phyloP scores from a whole-genome alignment of 1,140 invertebrate species.

The Heliconius eleuchia region DNA sequence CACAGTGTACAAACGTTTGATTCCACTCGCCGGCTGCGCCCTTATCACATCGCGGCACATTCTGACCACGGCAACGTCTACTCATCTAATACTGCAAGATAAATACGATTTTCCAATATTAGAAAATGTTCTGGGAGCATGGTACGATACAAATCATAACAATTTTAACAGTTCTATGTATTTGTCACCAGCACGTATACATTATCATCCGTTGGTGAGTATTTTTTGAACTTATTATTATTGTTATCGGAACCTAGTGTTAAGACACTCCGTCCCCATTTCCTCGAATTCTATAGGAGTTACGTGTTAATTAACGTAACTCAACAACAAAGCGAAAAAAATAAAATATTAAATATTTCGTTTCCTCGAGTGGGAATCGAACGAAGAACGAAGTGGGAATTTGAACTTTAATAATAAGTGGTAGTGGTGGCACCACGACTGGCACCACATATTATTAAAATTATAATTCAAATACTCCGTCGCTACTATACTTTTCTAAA shows the following conservation, averaged over 20 bases:
- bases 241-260: background rate
- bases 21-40: slow-evolving; percentile 44
- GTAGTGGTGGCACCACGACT: too few species aligned
- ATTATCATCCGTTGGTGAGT: slow-evolving; percentile 59
- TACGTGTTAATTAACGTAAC: too few species aligned
- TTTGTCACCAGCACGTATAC: slow-evolving; percentile 46
- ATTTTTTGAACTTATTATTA: background rate
- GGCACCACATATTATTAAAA: too few species aligned
- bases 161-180: slow-evolving; percentile 51
- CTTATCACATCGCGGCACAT: slow-evolving; percentile 54
- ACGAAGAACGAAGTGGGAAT: too few species aligned
- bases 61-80: slow-evolving; percentile 55
- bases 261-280: too few species aligned
- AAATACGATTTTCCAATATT: slow-evolving; percentile 31
- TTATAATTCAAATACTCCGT: too few species aligned
- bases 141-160: slow-evolving; percentile 47
- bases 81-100: slow-evolving; percentile 46
- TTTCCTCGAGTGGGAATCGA: too few species aligned
- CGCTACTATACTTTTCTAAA: too few species aligned
- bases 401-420: too few species aligned
- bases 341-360: too few species aligned
- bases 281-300: too few species aligned
- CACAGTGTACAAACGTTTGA: slow-evolving; percentile 48
- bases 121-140: slow-evolving; percentile 51
- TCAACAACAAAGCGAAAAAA: too few species aligned